Evolutionary conservation across 2,113 vertebrate species (phyloP).

Genomic region (Apeltes quadracus): DNA sequence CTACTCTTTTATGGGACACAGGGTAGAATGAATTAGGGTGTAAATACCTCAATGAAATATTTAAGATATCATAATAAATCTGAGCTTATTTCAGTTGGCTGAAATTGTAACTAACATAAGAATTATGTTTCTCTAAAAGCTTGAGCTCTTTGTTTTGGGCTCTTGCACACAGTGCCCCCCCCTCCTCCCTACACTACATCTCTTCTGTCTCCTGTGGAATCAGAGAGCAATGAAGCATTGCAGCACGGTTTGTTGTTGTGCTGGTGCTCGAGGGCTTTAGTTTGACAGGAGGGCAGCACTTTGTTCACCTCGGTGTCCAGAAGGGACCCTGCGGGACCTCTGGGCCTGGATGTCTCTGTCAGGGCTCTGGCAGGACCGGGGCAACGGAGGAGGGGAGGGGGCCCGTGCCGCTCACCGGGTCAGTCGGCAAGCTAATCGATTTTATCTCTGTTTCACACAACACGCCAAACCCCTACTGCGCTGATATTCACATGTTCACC

Average conservation of each 20-base stretch:
- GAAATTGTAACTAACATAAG: slow-evolving; percentile 12
- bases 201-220: slow-evolving; percentile 72
- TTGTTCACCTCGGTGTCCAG: slow-evolving; percentile 78
- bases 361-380: slow-evolving; percentile 64
- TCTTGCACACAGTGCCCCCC: slow-evolving; percentile 45
- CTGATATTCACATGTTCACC: slow-evolving; percentile 72
- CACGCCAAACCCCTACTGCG: slow-evolving; percentile 61
- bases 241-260: slow-evolving; percentile 73
- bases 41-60: background rate
- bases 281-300: slow-evolving; percentile 78
- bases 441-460: slow-evolving; percentile 87
- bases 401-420: slow-evolving; percentile 87
- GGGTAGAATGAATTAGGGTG: background rate
- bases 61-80: background rate
- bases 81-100: background rate
- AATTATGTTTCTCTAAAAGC: background rate
- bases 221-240: slow-evolving; percentile 70
- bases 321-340: slow-evolving; percentile 60
- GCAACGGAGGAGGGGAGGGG: slow-evolving; percentile 30
- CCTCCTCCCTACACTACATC: slow-evolving; percentile 55
- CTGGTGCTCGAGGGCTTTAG: slow-evolving; percentile 70
- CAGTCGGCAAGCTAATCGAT: slow-evolving; percentile 98
- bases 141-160: slow-evolving; percentile 6
- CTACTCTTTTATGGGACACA: background rate
- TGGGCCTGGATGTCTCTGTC: slow-evolving; percentile 72